phyloP scores from a whole-genome alignment of 2,888 invertebrate genomes.

The Chloromyia formosa region DNA sequence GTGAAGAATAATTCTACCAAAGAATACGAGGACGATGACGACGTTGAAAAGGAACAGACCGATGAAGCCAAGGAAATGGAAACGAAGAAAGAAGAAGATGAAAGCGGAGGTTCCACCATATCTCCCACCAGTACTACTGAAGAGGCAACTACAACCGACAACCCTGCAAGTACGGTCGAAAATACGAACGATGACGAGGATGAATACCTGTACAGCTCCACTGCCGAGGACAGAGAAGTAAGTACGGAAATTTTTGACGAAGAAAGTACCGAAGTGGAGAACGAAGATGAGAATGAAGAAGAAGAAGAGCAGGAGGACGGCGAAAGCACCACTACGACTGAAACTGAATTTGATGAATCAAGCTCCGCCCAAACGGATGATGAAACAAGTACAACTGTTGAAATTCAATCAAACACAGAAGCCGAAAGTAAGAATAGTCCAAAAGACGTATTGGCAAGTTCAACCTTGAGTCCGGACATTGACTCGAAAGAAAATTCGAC shows the following conservation, averaged over 20 bases:
- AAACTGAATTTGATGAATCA: neutral
- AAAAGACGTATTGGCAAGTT: conserved; percentile 35
- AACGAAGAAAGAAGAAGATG: neutral
- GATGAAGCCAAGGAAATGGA: conserved; percentile 48
- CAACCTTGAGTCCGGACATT: neutral
- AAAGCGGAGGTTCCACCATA: conserved; percentile 20
- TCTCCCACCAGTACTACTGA: conserved; percentile 50
- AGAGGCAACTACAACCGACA: conserved; percentile 53
- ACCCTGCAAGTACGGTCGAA: conserved; percentile 1
- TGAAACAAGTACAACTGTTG: neutral
- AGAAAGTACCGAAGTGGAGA: neutral
- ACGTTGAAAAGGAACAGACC: conserved; percentile 32
- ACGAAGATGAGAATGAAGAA: neutral
- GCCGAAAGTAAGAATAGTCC: conserved; percentile 53
- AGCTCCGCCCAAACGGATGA: neutral
- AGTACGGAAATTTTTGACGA: neutral
- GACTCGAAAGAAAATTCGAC: neutral
- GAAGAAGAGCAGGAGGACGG: neutral
- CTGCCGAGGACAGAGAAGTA: conserved; percentile 1
- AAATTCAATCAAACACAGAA: neutral
- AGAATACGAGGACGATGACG: neutral
- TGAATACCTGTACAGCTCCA: conserved; percentile 8
- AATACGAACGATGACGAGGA: conserved; percentile 13
- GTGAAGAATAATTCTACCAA: neutral
- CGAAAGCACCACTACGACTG: neutral